Evolutionary conservation across 2,113 vertebrate species (phyloP), one percentile per base, ranked within the genome.

Genomic region (Grantiella picta): DNA sequence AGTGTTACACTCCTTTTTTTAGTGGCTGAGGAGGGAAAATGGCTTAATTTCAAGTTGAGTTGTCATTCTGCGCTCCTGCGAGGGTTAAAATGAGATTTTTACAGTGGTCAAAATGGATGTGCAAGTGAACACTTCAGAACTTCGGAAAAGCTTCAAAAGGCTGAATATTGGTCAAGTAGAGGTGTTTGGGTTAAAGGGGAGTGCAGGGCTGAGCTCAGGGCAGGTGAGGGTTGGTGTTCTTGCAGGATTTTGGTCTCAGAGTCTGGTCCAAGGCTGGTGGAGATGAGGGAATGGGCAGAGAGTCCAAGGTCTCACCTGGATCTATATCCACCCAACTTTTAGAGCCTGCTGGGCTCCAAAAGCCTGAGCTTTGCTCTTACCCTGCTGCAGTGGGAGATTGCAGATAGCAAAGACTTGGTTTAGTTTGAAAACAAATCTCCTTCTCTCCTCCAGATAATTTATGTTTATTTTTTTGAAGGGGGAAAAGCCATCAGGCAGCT

Each of bases 401-500:
- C 54, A 81, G 36, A 63, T 70, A 27, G 47, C 59, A 89, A 44
- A 59, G 60, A 70, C 36, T 52, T 57, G 33, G 22, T 76, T 90
- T 68, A 9, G 38, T 84, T 45, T 93, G 85, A 71, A 87, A 92
- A 79, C 29, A 88, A 87, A 73, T 68, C 40, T 36, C 59, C 15
- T 25, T 31, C 42, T 83, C 18, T 89, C 22, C 44, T 59, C 27
- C 53, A 61, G 28, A 52, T 82, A 49, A 45, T 75, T 86, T 59
- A 25, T 14, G 18, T 79, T 91, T 86, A 18, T 52, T 92, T 97
- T 92, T 97, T 81, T 83, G 64, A 89, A 66, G 35, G 19, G n/a
- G 23, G 22, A 23, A 47, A 47, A 85, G 28, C 45, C 70, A 24
- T 57, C 47, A 66, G 29, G 29, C 35, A 75, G 31, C 86, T 93